Conservation (phyloP, 2,797 vertebrate species). For the Helarctos malayanus region DNA sequence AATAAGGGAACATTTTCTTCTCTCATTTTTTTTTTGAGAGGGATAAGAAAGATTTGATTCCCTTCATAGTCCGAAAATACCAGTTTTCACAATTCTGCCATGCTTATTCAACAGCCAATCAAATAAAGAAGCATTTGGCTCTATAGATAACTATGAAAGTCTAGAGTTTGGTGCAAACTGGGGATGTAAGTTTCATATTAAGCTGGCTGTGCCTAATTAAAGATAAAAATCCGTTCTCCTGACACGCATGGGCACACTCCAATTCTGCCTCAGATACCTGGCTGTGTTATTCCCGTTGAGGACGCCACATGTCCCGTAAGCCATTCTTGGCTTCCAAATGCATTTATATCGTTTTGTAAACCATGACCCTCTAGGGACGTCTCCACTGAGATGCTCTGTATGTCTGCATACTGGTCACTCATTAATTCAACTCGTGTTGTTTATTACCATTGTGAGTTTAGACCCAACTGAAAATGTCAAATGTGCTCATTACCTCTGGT, state of each 20-base stretch:
- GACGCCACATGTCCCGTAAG: conserved; percentile 42
- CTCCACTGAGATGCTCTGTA: conserved; percentile 63
- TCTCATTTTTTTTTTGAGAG: neutral
- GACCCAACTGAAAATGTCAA: conserved; percentile 80
- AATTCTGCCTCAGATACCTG: conserved; percentile 35
- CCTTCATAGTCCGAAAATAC: neutral
- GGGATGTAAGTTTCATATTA: neutral
- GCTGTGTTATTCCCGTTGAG: conserved; percentile 52
- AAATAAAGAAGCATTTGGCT: conserved; percentile 22
- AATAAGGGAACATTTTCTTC: neutral
- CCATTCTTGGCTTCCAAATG: conserved; percentile 61
- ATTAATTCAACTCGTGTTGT: conserved; percentile 63
- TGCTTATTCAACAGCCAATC: neutral
- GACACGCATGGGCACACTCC: neutral
- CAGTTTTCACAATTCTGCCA: neutral
- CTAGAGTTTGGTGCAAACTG: neutral
- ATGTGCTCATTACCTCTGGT: conserved; percentile 75
- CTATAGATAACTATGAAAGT: neutral
- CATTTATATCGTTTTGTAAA: conserved; percentile 61
- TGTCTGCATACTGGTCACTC: conserved; percentile 54
- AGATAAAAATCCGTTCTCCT: conserved; percentile 65
- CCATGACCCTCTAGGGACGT: conserved; percentile 51
- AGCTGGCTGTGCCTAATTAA: conserved; percentile 40
- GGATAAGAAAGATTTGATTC: neutral
- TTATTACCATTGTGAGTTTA: conserved; percentile 69